These are phyloP conservation scores for Nomia melanderi DNA, from an alignment of 1,140 invertebrate species.

Conservation along the genomic window DNA sequence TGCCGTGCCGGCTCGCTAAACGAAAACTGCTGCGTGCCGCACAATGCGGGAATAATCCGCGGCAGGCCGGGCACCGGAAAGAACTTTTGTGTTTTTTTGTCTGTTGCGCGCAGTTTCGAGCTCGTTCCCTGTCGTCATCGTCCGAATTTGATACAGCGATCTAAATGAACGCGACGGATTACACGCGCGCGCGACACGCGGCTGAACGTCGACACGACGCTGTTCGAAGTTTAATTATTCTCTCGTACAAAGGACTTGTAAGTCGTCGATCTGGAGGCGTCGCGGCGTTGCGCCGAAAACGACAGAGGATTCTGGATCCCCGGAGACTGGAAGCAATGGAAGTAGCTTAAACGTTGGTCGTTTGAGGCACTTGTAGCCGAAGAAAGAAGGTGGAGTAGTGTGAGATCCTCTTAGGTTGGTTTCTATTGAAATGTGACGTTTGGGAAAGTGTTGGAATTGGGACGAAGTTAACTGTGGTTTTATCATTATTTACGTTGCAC, in stretches of 20 bases:
- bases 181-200: background rate
- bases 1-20: background rate
- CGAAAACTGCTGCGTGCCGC: background rate
- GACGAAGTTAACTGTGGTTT: too few relatives aligned
- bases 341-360: too few relatives aligned
- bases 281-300: background rate
- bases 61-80: background rate
- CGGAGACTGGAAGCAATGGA: background rate
- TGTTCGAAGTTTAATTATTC: background rate
- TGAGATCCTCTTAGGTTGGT: too few relatives aligned
- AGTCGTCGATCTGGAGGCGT: background rate
- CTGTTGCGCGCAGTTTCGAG: too few relatives aligned
- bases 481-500: too few relatives aligned
- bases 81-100: too few relatives aligned
- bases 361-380: background rate
- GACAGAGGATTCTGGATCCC: background rate
- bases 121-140: too few relatives aligned
- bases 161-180: too few relatives aligned
- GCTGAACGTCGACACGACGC: background rate
- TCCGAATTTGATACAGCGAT: too few relatives aligned
- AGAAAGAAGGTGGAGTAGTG: background rate
- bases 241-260: background rate
- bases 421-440: too few relatives aligned
- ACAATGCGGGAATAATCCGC: background rate
- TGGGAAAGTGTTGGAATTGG: too few relatives aligned